These are phyloP conservation scores for Tholera decimalis DNA, from an alignment of 2,888 invertebrate species.

Conservation along the genomic window DNA sequence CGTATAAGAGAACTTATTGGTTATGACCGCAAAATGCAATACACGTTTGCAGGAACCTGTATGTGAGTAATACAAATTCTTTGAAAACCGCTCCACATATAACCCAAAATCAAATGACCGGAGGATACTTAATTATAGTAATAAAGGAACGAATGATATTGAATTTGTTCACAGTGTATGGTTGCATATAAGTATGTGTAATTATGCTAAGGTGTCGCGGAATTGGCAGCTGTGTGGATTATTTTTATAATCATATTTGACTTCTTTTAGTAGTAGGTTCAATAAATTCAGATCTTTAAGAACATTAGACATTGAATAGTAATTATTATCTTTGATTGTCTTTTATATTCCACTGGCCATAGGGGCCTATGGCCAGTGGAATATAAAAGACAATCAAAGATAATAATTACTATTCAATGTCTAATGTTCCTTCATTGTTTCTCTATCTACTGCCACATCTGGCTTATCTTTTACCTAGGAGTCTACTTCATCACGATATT, in stretches of 20 bases:
- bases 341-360: too few relatives aligned
- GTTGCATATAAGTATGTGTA: slow-evolving; percentile 1
- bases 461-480: too few relatives aligned
- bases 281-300: slow-evolving; percentile 7
- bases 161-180: slow-evolving; percentile 26
- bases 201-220: slow-evolving; percentile 28
- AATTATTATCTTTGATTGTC: too few relatives aligned
- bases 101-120: slow-evolving; percentile 1
- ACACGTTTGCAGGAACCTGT: slow-evolving; percentile 35
- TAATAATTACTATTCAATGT: too few relatives aligned
- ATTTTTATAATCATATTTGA: slow-evolving; percentile 30
- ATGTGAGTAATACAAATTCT: slow-evolving; percentile 25
- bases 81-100: slow-evolving; percentile 33
- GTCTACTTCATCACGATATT: too few relatives aligned
- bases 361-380: too few relatives aligned
- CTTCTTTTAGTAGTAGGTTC: slow-evolving; percentile 8
- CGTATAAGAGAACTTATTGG: slow-evolving; percentile 50
- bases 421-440: too few relatives aligned
- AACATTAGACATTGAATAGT: neutral
- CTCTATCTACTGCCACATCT: too few relatives aligned
- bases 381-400: too few relatives aligned
- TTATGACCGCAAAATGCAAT: slow-evolving; percentile 64
- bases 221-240: slow-evolving; percentile 30
- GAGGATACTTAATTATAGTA: slow-evolving; percentile 8
- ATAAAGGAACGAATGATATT: neutral